Evolutionary conservation across 1,140 invertebrate genomes (phyloP).

Genomic region (Cyclargus thomasi): DNA sequence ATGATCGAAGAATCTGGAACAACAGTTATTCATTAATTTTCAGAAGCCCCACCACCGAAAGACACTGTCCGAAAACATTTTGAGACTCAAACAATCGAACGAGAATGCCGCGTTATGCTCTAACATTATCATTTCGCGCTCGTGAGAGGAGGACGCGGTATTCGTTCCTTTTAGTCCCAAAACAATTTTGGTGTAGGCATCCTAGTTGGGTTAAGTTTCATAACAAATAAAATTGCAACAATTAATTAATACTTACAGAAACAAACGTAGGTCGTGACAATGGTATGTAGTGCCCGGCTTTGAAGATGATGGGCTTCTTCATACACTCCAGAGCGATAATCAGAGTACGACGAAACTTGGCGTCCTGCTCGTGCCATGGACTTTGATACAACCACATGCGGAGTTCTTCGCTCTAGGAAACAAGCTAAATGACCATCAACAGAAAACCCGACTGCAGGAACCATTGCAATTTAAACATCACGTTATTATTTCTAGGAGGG

Average conservation of each 20-base stretch:
- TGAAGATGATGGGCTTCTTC: conserved; percentile 69
- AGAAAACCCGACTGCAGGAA: no score
- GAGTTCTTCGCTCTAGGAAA: conserved; percentile 56
- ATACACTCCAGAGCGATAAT: conserved; percentile 69
- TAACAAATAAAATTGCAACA: conserved; percentile 7
- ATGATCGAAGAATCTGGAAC: conserved; percentile 67
- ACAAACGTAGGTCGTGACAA: conserved; percentile 70
- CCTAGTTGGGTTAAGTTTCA: conserved; percentile 4
- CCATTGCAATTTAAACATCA: no score
- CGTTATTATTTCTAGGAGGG: no score
- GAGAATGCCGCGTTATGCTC: no score
- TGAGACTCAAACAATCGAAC: no score
- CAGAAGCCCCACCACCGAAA: no score
- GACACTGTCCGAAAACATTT: no score
- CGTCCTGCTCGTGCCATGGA: conserved; percentile 60
- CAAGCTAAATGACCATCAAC: no score
- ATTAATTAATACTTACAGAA: conserved; percentile 41
- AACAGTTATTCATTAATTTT: conserved; percentile 19
- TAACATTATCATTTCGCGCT: no score
- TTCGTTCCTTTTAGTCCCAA: no score
- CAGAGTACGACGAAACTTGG: conserved; percentile 50
- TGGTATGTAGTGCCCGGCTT: conserved; percentile 70
- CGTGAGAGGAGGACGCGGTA: no score
- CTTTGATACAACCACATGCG: conserved; percentile 54
- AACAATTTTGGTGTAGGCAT: no score